Percentiles rank a stretch among this genome's conserved stretches.
phyloP scores from a whole-genome alignment of 2,888 invertebrate species.

The Pristionchus arcanus region DNA sequence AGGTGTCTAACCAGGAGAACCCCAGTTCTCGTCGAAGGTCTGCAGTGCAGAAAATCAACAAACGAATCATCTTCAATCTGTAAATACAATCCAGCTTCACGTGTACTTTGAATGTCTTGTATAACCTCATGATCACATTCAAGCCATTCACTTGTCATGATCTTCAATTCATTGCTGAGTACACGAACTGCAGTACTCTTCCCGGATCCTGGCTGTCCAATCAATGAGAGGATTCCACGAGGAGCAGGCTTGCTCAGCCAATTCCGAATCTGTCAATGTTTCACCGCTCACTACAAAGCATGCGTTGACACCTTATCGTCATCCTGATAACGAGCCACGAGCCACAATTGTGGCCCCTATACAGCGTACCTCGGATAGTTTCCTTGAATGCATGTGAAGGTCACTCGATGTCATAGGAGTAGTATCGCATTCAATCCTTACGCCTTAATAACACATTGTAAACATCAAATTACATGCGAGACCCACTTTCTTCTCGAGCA shows the following conservation, averaged over 20 bases:
- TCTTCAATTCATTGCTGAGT: conserved; percentile 29
- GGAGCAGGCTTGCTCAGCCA: conserved; percentile 6
- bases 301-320: background rate
- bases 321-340: background rate
- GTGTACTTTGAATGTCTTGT: background rate
- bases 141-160: conserved; percentile 17
- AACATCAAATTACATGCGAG: background rate
- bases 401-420: conserved; percentile 25
- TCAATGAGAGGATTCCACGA: conserved; percentile 45
- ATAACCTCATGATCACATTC: conserved; percentile 42
- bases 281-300: background rate
- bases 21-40: background rate
- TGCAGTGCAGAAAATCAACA: background rate
- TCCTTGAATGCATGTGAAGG: conserved; percentile 45
- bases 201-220: conserved; percentile 50
- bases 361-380: conserved; percentile 32
- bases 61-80: conserved; percentile 18
- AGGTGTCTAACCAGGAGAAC: conserved; percentile 13
- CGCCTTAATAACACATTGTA: conserved; percentile 43
- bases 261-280: background rate
- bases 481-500: background rate
- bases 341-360: background rate
- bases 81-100: background rate
- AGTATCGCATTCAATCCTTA: conserved; percentile 5
- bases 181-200: conserved; percentile 29